Evolutionary conservation across 2,797 vertebrate genomes (phyloP), one percentile per base, ranked within the genome.

Genomic region (Helostoma temminkii): DNA sequence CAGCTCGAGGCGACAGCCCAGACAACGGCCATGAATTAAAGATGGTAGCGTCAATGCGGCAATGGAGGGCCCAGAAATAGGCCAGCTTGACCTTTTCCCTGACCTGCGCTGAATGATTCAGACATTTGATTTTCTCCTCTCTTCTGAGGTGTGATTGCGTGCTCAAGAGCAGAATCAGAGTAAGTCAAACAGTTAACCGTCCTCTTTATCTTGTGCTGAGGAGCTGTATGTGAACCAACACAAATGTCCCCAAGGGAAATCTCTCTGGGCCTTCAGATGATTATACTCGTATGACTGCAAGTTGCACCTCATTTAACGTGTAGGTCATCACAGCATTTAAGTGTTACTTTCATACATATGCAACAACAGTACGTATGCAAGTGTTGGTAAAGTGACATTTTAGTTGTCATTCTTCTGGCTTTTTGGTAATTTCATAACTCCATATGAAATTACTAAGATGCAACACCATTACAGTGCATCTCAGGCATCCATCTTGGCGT

Each of bases 11-110:
- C 82, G 60, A 84, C 88, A 84, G 69, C 71, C 75, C 72, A 71
- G 83, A 86, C 86, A 82, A 47, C 71, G 21, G 57, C 85, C 76
- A 93, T 91, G 88, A 91, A 93, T 92, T 89, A 90, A 91, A 91
- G 83, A 93, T 90, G 87, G 81, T 81, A 80, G 68, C 69, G 52
- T 85, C 76, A 54, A 85, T 66, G 76, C 28, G 47, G 87, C 87
- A 78, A 76, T 62, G 0, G 68, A 68, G 67, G 66, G 70, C 73
- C 84, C 82, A 86, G 78, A 90, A 91, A 91, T 89, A 91, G 91
- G 87, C 76, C 2, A 21, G 46, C 52, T 60, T 88, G 90, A 93
- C 91, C 90, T 92, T 90, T 86, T 80, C 66, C 36, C 45, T 65
- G 87, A 91, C 88, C 87, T 25, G 34, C 46, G 3, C 72, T 88